Evolutionary conservation across 2,888 invertebrate species (phyloP).

Genomic region (Nomada ferruginata): DNA sequence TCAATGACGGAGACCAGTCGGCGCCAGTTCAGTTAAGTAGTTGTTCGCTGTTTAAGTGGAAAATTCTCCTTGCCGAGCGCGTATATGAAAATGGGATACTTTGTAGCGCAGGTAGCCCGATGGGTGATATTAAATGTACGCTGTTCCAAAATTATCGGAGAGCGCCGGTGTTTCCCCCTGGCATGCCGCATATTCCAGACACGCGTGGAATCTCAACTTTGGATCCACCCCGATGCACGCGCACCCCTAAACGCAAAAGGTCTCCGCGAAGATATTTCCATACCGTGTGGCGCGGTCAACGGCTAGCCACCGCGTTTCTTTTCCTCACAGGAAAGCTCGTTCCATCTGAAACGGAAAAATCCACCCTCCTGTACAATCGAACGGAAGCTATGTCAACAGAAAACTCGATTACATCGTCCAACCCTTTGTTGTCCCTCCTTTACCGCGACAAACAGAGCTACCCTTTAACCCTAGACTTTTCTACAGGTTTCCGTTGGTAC

Average conservation of each 20-base stretch:
- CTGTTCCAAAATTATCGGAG: constrained; percentile 47
- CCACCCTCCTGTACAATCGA: background rate
- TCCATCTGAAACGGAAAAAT: background rate
- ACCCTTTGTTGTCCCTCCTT: constrained; percentile 13
- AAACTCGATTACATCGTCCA: constrained; percentile 29
- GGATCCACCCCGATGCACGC: constrained; percentile 34
- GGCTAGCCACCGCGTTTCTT: background rate
- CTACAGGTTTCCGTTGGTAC: background rate
- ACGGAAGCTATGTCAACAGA: constrained; percentile 22
- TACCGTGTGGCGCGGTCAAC: constrained; percentile 58
- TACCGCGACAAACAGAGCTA: constrained; percentile 5
- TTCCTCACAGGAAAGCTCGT: background rate
- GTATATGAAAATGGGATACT: constrained; percentile 26
- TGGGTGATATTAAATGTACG: constrained; percentile 45
- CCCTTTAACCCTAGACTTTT: constrained; percentile 11
- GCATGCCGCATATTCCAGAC: constrained; percentile 59
- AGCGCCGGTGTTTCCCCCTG: constrained; percentile 46
- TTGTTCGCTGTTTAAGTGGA: too few species aligned
- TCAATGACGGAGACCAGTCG: too few species aligned
- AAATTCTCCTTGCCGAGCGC: background rate
- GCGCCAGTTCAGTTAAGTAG: too few species aligned
- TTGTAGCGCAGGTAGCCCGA: constrained; percentile 1
- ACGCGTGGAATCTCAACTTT: constrained; percentile 68
- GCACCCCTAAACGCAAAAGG: constrained; percentile 48
- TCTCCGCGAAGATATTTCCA: constrained; percentile 68